phyloP scores from a whole-genome alignment of 37 sponge, comb jelly and placozoan species.

The Ephydatia muelleri region DNA sequence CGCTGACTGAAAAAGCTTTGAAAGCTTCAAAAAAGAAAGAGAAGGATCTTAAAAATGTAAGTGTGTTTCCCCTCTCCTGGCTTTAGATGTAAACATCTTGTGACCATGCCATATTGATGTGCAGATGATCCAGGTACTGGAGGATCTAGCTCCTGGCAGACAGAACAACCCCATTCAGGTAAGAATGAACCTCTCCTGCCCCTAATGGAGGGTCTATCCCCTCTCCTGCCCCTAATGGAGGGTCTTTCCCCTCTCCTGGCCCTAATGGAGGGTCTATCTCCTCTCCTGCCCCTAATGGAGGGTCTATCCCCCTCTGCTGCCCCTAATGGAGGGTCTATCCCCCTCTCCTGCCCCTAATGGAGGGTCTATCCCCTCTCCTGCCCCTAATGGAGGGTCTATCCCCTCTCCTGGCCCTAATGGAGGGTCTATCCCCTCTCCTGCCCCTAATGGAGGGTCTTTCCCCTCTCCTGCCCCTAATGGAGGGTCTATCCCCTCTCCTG shows the following conservation, averaged over 20 bases:
- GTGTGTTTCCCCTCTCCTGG: no score
- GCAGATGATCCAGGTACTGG: slow-evolving; percentile 5
- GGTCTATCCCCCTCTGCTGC: no score
- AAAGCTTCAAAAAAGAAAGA: slow-evolving; percentile 35
- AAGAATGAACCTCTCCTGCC: no score
- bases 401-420: no score
- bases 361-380: background rate
- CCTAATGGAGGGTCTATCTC: no score
- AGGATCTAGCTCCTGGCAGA: slow-evolving; percentile 22
- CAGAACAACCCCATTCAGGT: slow-evolving; percentile 34
- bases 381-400: background rate
- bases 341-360: no score
- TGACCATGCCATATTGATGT: background rate
- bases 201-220: background rate
- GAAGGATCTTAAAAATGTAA: slow-evolving; percentile 52
- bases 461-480: no score
- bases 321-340: background rate
- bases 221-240: slow-evolving; percentile 3
- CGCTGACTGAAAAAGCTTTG: slow-evolving; percentile 23
- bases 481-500: background rate
- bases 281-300: no score
- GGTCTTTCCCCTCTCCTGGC: no score
- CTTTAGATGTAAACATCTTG: no score
- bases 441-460: no score
- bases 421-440: no score